Evolutionary conservation across 2,113 vertebrate species (phyloP), one percentile per base, ranked within the genome.

Genomic region (Plestiodon gilberti): DNA sequence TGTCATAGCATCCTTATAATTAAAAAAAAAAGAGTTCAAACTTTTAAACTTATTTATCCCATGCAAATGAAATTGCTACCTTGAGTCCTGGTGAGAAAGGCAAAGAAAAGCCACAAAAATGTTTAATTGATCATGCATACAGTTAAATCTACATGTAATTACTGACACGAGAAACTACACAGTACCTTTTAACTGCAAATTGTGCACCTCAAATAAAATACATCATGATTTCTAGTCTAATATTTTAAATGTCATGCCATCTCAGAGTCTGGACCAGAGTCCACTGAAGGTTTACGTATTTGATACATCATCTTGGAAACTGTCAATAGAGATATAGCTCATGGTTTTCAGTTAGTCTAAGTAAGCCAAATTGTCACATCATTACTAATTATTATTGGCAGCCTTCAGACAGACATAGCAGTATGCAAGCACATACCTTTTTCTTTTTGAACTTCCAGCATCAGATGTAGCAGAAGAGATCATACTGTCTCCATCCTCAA

Each of bases 401-500:
- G 43, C 10, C 61, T 55, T 5, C 64, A 35, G 28, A 38, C 82
- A 79, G n/a, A 71, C 55, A 17, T 91, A 87, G 55, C 69, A 73
- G 28, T 70, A 57, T 35, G 28, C 28, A 82, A 91, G 15, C 52
- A 30, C 69, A 65, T 93, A 98, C 99, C 98, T 99, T 96, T 99
- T 99, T 92, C 98, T 98, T 96, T 99, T 99, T 67, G 97, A 98
- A 92, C 98, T 98, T 92, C 98, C 97, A 82, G 98, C 96, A 89
- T 99, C 99, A 70, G 98, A 99, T 4, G 98, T 98, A 81, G 98
- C 98, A 84, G 98, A 99, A 89, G 99, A 99, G 88, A 99, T 98
- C 98, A 99, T 98, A 93, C 98, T 99, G 95, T 99, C 99, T 55
- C 98, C 98, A 69, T 99, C 98, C 78, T 99, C 98, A 78, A 97